Evolutionary conservation across 1,140 invertebrate genomes (phyloP).

Genomic region (Diorhabda sublineata): DNA sequence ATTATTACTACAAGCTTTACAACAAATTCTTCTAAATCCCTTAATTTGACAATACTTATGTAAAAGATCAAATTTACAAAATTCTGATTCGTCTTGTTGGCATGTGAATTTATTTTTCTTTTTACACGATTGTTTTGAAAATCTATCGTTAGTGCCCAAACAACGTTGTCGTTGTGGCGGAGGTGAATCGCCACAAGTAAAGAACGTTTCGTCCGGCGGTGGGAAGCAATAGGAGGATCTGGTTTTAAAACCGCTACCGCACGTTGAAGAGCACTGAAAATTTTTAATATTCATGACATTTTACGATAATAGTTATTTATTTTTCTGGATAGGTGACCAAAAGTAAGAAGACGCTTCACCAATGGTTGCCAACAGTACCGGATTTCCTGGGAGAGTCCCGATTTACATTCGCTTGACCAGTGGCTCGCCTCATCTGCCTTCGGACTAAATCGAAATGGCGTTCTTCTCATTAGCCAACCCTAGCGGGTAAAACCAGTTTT

Average conservation of each 20-base stretch:
- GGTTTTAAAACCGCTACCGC: conserved; percentile 65
- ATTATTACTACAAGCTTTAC: conserved; percentile 48
- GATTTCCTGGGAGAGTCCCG: no score
- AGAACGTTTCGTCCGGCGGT: conserved; percentile 48
- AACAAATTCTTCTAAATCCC: conserved; percentile 55
- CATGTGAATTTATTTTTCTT: conserved; percentile 41
- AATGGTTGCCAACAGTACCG: no score
- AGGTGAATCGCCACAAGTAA: conserved; percentile 49
- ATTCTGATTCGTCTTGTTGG: conserved; percentile 47
- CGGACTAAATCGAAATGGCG: no score
- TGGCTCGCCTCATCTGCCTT: no score
- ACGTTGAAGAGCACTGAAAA: conserved; percentile 70
- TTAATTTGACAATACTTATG: conserved; percentile 54
- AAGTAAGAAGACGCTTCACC: no score
- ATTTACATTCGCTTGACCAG: no score
- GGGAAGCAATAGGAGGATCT: conserved; percentile 63
- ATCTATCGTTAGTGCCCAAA: conserved; percentile 28
- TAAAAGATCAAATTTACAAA: conserved; percentile 50
- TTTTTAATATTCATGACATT: not conserved
- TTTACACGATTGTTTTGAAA: conserved; percentile 32
- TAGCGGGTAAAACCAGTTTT: no score
- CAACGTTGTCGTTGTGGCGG: conserved; percentile 46
- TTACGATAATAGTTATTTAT: not conserved
- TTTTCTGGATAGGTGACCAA: not conserved
- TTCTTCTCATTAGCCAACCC: no score